Evolutionary conservation across 2,113 vertebrate genomes (phyloP).

Genomic region (Spea bombifrons): DNA sequence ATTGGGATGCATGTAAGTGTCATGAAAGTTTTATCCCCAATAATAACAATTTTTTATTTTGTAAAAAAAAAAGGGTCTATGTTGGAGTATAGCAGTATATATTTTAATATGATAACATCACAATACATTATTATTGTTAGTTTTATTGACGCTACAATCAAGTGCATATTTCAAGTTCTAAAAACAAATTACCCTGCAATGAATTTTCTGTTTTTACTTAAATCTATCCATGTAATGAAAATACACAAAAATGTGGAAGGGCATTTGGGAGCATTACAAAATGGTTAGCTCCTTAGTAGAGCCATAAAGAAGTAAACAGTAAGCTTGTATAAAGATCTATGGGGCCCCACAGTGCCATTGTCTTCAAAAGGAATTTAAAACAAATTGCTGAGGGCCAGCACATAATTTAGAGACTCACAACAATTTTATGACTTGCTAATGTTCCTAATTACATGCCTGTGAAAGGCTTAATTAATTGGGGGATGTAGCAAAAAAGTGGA

Average conservation of each 20-base stretch:
- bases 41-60: too few relatives aligned
- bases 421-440: conserved; percentile 99
- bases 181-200: conserved; percentile 13
- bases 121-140: conserved; percentile 19
- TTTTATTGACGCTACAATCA: not conserved
- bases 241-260: conserved; percentile 54
- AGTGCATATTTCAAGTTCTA: not conserved
- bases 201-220: conserved; percentile 46
- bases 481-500: conserved; percentile 84
- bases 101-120: not conserved
- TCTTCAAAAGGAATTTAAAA: conserved; percentile 99
- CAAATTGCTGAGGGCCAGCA: conserved; percentile 97
- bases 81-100: not conserved
- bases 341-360: conserved; percentile 90
- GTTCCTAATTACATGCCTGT: conserved; percentile 99
- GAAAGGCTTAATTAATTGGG: conserved; percentile 99
- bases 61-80: too few relatives aligned
- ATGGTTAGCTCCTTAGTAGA: conserved; percentile 64
- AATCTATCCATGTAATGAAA: conserved; percentile 62
- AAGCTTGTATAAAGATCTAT: conserved; percentile 86
- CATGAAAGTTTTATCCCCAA: too few relatives aligned
- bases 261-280: conserved; percentile 67
- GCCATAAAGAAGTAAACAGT: conserved; percentile 76
- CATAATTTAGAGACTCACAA: conserved; percentile 98
- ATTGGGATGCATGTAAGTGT: too few relatives aligned